Evolutionary conservation across 2,113 vertebrate species (phyloP).

Genomic region (Vulpes lagopus): DNA sequence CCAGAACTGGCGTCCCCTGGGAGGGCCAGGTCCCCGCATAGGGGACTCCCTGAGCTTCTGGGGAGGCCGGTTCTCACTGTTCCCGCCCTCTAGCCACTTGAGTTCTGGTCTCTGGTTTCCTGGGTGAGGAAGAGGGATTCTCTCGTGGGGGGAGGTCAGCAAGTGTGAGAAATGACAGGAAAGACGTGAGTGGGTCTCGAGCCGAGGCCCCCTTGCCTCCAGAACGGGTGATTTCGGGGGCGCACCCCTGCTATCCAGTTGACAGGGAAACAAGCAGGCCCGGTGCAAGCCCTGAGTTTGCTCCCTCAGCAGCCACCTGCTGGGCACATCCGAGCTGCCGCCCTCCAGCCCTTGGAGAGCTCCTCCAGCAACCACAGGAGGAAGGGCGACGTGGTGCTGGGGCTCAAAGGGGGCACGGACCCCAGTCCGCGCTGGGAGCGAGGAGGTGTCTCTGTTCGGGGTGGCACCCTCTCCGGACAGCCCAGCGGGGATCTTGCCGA

Average conservation of each 20-base stretch:
- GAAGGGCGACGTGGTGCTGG: background rate
- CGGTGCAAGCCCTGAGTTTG: background rate
- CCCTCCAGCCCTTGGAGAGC: background rate
- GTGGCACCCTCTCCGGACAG: no score
- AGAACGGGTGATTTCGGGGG: background rate
- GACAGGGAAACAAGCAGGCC: background rate
- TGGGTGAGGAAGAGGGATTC: background rate
- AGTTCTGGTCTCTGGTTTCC: background rate
- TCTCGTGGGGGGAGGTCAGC: background rate
- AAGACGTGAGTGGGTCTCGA: accelerated
- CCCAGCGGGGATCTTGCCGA: background rate
- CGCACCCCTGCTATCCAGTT: background rate
- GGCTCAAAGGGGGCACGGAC: background rate
- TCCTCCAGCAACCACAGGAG: no score
- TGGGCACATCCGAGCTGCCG: background rate
- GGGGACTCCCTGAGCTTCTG: background rate
- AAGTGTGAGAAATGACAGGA: background rate
- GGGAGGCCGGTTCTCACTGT: background rate
- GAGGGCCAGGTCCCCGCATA: background rate
- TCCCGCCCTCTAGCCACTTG: background rate
- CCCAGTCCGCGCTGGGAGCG: background rate
- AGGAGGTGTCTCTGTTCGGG: background rate
- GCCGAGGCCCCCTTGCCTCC: background rate
- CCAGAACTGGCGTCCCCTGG: background rate
- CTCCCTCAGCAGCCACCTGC: background rate